Percentiles rank a stretch among this genome's conserved stretches.
These are phyloP conservation scores for Phengaris arion DNA, from an alignment of 2,888 invertebrate genomes.

Conservation along the genomic window DNA sequence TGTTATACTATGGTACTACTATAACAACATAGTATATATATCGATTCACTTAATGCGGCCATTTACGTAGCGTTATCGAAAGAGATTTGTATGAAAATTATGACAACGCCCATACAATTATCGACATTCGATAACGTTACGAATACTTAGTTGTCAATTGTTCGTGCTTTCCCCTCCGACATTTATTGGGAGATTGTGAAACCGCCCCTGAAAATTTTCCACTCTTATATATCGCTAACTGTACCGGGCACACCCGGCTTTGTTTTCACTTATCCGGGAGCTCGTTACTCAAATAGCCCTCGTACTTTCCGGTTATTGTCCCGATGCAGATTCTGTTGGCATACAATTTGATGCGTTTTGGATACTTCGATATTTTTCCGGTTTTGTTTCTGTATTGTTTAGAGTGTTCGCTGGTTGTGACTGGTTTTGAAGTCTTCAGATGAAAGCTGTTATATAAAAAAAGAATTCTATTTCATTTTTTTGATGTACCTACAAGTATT, in stretches of 20 bases:
- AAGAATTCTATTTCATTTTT: not conserved
- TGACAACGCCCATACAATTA: too few relatives aligned
- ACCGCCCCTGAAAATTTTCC: not conserved
- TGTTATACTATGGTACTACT: too few relatives aligned
- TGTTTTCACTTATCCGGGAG: constrained; percentile 54
- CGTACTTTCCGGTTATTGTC: constrained; percentile 42
- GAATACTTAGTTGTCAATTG: too few relatives aligned
- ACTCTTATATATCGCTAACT: not conserved
- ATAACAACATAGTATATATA: too few relatives aligned
- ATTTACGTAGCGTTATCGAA: too few relatives aligned
- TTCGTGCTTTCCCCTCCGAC: too few relatives aligned
- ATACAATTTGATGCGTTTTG: constrained; percentile 13
- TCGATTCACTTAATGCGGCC: too few relatives aligned
- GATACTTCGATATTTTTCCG: constrained; percentile 13
- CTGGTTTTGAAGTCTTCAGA: constrained; percentile 16
- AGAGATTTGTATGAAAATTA: too few relatives aligned
- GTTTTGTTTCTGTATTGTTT: constrained; percentile 10
- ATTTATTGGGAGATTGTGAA: too few relatives aligned
- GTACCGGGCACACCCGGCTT: constrained; percentile 40
- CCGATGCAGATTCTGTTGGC: constrained; percentile 41
- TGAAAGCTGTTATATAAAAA: constrained; percentile 4
- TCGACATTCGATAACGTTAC: too few relatives aligned
- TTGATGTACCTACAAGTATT: not conserved
- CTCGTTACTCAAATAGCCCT: constrained; percentile 58
- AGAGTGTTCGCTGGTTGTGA: constrained; percentile 11